Evolutionary conservation across 2,797 vertebrate genomes (phyloP).

Genomic region (Iguana delicatissima): DNA sequence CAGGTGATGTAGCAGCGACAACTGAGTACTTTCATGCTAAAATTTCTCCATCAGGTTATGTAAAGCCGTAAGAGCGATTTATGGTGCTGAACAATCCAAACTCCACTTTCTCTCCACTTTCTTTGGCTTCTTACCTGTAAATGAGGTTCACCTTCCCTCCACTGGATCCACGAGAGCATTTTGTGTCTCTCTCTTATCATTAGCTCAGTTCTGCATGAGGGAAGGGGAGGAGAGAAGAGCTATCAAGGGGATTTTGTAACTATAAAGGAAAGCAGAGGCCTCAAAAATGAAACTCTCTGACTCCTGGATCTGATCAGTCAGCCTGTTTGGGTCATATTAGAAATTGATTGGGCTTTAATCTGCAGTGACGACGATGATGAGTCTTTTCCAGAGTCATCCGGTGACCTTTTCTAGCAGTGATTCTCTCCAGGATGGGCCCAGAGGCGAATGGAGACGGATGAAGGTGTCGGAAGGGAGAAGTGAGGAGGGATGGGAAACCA

Average conservation of each 20-base stretch:
- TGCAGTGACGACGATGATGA: constrained; percentile 48
- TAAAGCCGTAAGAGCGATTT: constrained; percentile 14
- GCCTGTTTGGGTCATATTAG: constrained; percentile 52
- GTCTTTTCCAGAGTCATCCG: constrained; percentile 69
- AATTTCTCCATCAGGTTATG: neutral
- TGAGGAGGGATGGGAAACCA: constrained; percentile 53
- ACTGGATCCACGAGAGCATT: neutral
- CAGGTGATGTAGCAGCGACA: neutral
- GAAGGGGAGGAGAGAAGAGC: neutral
- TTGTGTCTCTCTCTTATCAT: constrained; percentile 16
- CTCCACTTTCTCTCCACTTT: constrained; percentile 23
- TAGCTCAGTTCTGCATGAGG: neutral
- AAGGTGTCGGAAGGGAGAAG: neutral
- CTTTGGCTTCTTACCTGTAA: constrained; percentile 43
- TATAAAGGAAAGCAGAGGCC: neutral
- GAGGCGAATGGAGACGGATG: constrained; percentile 63
- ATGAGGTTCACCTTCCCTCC: neutral
- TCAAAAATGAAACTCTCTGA: constrained; percentile 14
- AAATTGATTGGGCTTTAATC: constrained; percentile 67
- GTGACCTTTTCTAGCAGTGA: constrained; percentile 71
- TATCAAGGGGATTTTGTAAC: neutral
- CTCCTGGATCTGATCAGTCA: neutral
- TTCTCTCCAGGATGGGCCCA: constrained; percentile 30
- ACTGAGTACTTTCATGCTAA: neutral
- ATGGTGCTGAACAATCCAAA: constrained; percentile 24